Base-by-base conservation (phyloP, 1,140 invertebrate species). In the Potamilus streckersoni region DNA sequence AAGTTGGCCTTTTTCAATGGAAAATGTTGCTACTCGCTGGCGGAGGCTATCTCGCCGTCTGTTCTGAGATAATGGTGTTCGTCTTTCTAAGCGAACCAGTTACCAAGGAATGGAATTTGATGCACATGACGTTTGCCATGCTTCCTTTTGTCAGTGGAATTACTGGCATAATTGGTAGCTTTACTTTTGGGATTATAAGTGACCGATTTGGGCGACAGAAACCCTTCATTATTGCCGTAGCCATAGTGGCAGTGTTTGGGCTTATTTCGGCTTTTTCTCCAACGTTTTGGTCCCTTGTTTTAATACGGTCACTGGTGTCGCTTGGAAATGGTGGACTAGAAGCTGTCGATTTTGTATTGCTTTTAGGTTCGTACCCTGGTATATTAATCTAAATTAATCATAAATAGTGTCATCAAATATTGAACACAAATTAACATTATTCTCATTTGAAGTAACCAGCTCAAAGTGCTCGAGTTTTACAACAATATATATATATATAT, bases 21-120 rank as follows among this genome's bases (percentile, higher is more conserved):
- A 79, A 83, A 73, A 82, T 88, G 79, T 57, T 88, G 58, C 31
- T 81, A 15, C 64, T 86, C 0, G 79, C 82, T 49, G 83, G 86
- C n/a, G 81, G 82, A 31, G 85, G 83, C n/a, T 88, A 88, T 73
- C 86, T 88, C 71, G 80, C 85, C 19, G 83, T 83, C 14, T 88
- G 86, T 78, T 74, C 84, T 49, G 82, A 86, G 68, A 82, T 88
- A 74, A 82, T 88, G 79, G 71, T 86, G 1, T 84, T 86, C 69
- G 78, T 88, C n/a, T 88, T 86, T 74, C 80, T 88, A 16, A 88
- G 83, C 71, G 58, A 72, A 63, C 84, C 84, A 1, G 59, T 84
- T 16, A 86, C 81, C 69, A 77, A 82, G 57, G 80, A 86, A 71
- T 88, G 86, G 86, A 57, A 80, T 60, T 62, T 88, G 15, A 62